phyloP scores from a whole-genome alignment of 2,888 invertebrate species.

The Napeogenes sylphis region DNA sequence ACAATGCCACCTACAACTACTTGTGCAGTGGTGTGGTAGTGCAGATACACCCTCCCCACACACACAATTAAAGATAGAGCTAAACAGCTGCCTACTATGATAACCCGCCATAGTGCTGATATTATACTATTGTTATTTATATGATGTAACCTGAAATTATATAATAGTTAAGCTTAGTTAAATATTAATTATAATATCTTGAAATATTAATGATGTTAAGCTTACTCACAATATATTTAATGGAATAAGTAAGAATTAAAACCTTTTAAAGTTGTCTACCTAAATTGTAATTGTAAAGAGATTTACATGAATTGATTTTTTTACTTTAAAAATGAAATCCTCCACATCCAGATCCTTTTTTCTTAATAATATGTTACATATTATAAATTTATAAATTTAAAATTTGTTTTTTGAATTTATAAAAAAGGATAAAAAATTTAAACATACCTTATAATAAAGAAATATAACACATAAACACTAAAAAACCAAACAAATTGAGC shows the following conservation, averaged over 20 bases:
- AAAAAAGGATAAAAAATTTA: slow-evolving; percentile 6
- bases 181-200: too few relatives aligned
- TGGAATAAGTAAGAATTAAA: not conserved
- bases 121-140: slow-evolving; percentile 87
- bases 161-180: not conserved
- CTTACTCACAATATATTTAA: too few relatives aligned
- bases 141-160: slow-evolving; percentile 83
- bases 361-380: too few relatives aligned
- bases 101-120: slow-evolving; percentile 84
- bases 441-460: slow-evolving; percentile 89
- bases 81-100: slow-evolving; percentile 80
- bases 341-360: too few relatives aligned
- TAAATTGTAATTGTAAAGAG: too few relatives aligned
- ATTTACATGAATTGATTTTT: too few relatives aligned
- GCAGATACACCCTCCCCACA: slow-evolving; percentile 87
- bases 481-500: slow-evolving; percentile 96
- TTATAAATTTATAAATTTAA: too few relatives aligned
- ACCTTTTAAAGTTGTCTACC: too few relatives aligned
- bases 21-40: slow-evolving; percentile 90
- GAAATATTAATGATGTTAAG: too few relatives aligned
- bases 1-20: slow-evolving; percentile 87
- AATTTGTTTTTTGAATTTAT: not conserved
- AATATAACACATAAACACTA: slow-evolving; percentile 88
- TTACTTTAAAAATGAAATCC: too few relatives aligned
- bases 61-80: slow-evolving; percentile 79